Conservation (phyloP, 2,888 invertebrate genomes). For the Adelphocoris suturalis region DNA sequence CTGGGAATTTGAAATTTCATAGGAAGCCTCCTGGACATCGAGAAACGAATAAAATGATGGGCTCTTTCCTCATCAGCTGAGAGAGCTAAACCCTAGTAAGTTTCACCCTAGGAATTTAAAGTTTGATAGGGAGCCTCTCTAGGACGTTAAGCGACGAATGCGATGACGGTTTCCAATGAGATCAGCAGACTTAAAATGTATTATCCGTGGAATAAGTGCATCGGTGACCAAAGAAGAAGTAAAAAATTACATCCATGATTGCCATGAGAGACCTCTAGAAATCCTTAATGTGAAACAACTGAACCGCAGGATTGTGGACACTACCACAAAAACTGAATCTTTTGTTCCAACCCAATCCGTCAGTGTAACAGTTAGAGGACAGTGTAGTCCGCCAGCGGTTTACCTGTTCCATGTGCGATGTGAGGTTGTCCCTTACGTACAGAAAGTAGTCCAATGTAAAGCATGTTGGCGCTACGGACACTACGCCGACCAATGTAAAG, state of each 20-base stretch:
- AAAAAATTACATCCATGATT: neutral
- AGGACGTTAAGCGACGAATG: too few relatives aligned
- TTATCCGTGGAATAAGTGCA: neutral
- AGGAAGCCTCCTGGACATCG: too few relatives aligned
- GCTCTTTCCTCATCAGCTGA: too few relatives aligned
- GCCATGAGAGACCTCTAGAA: neutral
- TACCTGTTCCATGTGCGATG: neutral
- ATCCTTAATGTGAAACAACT: neutral
- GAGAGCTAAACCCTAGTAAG: too few relatives aligned
- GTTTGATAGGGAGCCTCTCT: too few relatives aligned
- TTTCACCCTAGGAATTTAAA: too few relatives aligned
- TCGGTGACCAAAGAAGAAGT: neutral
- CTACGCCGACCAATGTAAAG: conserved; percentile 19
- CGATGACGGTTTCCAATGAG: too few relatives aligned
- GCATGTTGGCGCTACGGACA: conserved; percentile 14
- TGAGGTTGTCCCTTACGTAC: conserved; percentile 6
- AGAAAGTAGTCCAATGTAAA: neutral
- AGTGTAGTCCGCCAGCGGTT: neutral
- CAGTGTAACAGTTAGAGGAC: neutral
- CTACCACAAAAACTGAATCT: too few relatives aligned
- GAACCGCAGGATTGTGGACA: neutral
- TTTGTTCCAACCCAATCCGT: neutral
- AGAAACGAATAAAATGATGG: too few relatives aligned
- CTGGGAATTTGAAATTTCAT: too few relatives aligned
- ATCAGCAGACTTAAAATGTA: too few relatives aligned